Conservation (phyloP, 2,888 invertebrate genomes). For the Oscheius sp. region DNA sequence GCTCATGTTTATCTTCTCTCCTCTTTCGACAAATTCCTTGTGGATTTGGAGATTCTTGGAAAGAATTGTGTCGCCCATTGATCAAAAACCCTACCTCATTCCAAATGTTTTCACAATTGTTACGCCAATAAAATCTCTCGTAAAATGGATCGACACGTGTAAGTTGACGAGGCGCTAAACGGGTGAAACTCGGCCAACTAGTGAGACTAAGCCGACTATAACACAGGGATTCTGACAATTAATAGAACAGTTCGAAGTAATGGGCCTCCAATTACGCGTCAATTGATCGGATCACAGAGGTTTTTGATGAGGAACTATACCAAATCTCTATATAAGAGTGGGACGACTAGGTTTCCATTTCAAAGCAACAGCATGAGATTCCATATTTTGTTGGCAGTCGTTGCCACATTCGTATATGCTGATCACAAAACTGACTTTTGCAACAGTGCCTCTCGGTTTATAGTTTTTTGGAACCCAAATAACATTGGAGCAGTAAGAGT, state of each 20-base stretch:
- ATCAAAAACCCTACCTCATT: constrained; percentile 1
- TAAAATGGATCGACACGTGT: no score
- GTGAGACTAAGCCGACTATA: no score
- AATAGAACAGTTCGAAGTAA: no score
- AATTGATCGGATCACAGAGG: not conserved
- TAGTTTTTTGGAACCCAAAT: not conserved
- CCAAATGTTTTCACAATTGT: not conserved
- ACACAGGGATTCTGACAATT: no score
- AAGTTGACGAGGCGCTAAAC: no score
- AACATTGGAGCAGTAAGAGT: not conserved
- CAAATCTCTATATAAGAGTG: not conserved
- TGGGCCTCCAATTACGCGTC: no score
- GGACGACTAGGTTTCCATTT: not conserved
- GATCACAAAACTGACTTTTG: not conserved
- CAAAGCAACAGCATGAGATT: not conserved
- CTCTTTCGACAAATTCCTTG: constrained; percentile 10
- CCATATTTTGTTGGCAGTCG: not conserved
- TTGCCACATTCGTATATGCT: not conserved
- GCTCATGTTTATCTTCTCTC: constrained; percentile 7
- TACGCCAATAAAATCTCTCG: no score
- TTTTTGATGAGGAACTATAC: not conserved
- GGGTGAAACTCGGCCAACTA: no score
- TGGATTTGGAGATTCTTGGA: constrained; percentile 16
- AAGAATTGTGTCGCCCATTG: constrained; percentile 9
- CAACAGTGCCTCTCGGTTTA: not conserved